A percentile compares a stretch with the other conserved stretches of the same genome.
These are phyloP conservation scores for Otis tarda DNA, from an alignment of 2,113 vertebrate genomes.

Conservation along the genomic window DNA sequence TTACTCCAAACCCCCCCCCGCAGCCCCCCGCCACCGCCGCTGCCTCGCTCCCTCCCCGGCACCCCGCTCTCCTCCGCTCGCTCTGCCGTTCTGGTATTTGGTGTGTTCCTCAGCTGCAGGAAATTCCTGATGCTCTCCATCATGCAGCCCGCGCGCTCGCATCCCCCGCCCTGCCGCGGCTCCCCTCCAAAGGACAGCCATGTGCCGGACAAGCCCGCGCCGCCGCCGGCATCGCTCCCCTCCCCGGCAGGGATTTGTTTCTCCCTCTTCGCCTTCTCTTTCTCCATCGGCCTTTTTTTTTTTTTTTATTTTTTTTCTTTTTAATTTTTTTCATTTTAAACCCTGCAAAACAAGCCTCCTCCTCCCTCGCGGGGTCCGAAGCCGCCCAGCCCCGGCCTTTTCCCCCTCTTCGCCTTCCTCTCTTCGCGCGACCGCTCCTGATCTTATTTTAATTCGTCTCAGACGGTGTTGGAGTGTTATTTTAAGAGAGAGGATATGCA, in stretches of 20 bases:
- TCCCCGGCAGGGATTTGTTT: neutral
- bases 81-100: conserved; percentile 66
- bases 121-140: conserved; percentile 97
- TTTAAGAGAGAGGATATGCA: conserved; percentile 81
- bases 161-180: conserved; percentile 84
- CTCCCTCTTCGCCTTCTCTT: neutral
- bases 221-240: conserved; percentile 50
- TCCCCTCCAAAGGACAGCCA: conserved; percentile 78
- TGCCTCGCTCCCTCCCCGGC: neutral
- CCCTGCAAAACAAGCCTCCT: neutral
- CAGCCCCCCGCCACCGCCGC: neutral
- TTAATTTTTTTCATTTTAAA: neutral
- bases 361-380: neutral
- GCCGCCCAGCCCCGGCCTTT: neutral
- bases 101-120: conserved; percentile 89
- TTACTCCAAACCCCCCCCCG: neutral
- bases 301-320: neutral
- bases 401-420: conserved; percentile 58
- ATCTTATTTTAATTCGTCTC: conserved; percentile 78
- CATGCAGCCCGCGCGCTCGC: conserved; percentile 80
- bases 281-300: neutral
- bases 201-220: conserved; percentile 74
- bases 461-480: conserved; percentile 78
- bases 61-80: conserved; percentile 54
- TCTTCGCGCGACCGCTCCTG: conserved; percentile 57